Conservation (phyloP, 1,140 invertebrate genomes). For the Eueides isabella region DNA sequence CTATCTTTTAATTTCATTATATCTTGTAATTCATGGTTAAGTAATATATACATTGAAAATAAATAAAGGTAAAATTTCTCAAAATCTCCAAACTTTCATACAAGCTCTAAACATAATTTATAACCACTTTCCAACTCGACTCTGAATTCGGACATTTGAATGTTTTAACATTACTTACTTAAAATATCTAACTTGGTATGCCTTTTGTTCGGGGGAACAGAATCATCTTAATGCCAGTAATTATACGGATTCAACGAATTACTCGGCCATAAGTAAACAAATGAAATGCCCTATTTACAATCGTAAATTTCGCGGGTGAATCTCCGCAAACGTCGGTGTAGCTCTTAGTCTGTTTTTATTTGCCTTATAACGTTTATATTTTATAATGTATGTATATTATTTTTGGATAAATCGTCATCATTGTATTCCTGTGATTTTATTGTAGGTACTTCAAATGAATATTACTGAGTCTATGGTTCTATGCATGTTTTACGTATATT, state of each 20-base stretch:
- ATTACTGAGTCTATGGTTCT: too few relatives aligned
- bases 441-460: too few relatives aligned
- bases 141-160: slow-evolving; percentile 72
- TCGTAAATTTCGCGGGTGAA: slow-evolving; percentile 69
- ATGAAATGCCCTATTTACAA: slow-evolving; percentile 76
- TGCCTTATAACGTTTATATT: slow-evolving; percentile 21
- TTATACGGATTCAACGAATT: slow-evolving; percentile 79
- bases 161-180: slow-evolving; percentile 74
- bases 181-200: slow-evolving; percentile 59
- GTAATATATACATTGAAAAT: background rate
- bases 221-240: slow-evolving; percentile 80
- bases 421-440: too few relatives aligned
- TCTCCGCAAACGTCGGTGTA: slow-evolving; percentile 38
- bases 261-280: slow-evolving; percentile 80
- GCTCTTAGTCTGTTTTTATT: slow-evolving; percentile 43
- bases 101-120: slow-evolving; percentile 57
- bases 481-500: too few relatives aligned
- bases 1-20: too few relatives aligned
- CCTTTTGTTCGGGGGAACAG: slow-evolving; percentile 62
- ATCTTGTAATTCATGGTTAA: too few relatives aligned
- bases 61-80: background rate
- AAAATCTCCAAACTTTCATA: background rate
- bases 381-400: background rate
- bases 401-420: background rate
- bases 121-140: slow-evolving; percentile 61